These are phyloP conservation scores for Himalopsyche anomala DNA, from an alignment of 2,888 invertebrate genomes.

Conservation along the genomic window DNA sequence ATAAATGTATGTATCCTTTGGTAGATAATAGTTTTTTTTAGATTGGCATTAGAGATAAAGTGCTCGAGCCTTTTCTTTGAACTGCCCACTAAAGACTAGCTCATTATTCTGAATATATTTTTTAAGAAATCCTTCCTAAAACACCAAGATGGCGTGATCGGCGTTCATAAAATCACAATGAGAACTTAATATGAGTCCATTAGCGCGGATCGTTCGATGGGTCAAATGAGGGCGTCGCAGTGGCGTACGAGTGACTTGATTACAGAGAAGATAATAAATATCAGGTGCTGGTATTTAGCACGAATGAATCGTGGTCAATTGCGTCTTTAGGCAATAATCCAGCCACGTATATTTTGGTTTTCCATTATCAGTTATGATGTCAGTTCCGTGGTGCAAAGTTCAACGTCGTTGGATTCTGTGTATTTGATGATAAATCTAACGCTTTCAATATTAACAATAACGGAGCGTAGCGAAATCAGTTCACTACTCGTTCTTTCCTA, in stretches of 20 bases:
- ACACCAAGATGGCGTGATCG: constrained; percentile 62
- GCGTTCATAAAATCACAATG: constrained; percentile 60
- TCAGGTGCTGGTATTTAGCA: no score
- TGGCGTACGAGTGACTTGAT: neutral
- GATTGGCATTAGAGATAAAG: constrained; percentile 34
- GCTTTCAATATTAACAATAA: no score
- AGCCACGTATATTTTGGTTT: no score
- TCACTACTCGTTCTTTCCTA: no score
- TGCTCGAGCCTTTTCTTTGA: constrained; percentile 1
- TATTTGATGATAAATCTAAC: no score
- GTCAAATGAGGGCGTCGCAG: constrained; percentile 27
- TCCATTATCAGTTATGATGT: no score
- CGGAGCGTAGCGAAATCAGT: no score
- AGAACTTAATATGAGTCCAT: constrained; percentile 62
- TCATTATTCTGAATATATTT: constrained; percentile 48
- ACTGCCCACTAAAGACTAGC: constrained; percentile 11
- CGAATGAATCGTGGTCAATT: no score
- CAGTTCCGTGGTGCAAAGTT: no score
- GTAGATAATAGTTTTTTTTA: neutral
- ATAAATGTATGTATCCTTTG: neutral
- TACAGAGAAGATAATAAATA: no score
- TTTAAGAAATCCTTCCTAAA: constrained; percentile 57
- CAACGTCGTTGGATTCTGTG: no score
- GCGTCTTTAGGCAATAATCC: no score
- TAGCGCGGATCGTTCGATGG: constrained; percentile 53